A percentile compares a stretch with the other conserved stretches of the same genome.
Evolutionary conservation across 2,113 vertebrate species (phyloP).

Genomic region (Microcebus griseorufus): DNA sequence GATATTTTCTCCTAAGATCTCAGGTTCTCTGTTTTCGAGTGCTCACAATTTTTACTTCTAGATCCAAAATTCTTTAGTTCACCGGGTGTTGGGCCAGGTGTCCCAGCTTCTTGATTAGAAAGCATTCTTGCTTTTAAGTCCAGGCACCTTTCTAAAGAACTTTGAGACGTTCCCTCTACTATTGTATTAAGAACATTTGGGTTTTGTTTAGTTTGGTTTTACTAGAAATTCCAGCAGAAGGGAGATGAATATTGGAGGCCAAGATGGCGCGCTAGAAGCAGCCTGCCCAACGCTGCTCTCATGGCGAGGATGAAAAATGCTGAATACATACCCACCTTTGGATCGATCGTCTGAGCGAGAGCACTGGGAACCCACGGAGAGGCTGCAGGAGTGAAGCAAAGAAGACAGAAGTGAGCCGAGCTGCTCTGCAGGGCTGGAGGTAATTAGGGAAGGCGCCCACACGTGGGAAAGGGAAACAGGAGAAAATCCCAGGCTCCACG

Average conservation of each 20-base stretch:
- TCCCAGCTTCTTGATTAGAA: neutral
- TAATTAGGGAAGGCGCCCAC: no score
- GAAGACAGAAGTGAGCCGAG: no score
- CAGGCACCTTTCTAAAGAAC: neutral
- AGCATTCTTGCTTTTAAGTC: neutral
- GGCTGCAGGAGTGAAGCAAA: no score
- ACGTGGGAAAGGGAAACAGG: no score
- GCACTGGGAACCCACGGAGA: no score
- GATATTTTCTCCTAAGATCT: neutral
- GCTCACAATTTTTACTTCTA: neutral
- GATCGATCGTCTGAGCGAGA: no score
- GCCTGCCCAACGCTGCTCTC: no score
- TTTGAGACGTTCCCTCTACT: neutral
- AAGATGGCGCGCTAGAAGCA: no score
- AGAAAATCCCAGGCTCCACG: no score
- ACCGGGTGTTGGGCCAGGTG: neutral
- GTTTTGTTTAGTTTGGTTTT: neutral
- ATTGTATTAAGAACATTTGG: neutral
- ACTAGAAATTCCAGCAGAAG: constrained; percentile 27
- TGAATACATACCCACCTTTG: no score
- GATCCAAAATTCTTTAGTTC: neutral
- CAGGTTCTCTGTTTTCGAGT: neutral
- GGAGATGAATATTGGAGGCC: neutral
- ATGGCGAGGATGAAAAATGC: no score
- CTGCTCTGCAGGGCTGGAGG: no score